Evolutionary conservation across 2,113 vertebrate species (phyloP).

Genomic region (Pelmatolapia mariae): DNA sequence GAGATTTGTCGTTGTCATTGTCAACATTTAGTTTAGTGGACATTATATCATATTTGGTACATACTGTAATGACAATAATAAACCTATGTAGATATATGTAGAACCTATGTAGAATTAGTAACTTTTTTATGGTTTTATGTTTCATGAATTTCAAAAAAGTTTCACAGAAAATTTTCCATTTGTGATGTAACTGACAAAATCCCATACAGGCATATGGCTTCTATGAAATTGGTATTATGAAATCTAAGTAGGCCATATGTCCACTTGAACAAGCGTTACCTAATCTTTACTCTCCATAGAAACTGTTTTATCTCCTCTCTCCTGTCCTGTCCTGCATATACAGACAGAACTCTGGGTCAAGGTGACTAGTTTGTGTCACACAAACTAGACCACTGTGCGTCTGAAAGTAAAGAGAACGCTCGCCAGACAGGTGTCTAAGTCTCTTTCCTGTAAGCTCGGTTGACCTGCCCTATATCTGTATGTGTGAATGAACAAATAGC

Average conservation of each 20-base stretch:
- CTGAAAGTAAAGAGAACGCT: slow-evolving; percentile 38
- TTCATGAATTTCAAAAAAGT: neutral
- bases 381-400: neutral
- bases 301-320: slow-evolving; percentile 1
- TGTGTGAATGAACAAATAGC: neutral
- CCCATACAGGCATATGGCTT: neutral
- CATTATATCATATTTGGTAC: neutral
- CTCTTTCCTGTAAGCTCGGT: neutral
- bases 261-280: neutral
- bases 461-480: slow-evolving; percentile 52
- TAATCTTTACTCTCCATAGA: neutral
- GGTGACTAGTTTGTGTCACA: neutral
- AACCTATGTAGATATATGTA: accelerated
- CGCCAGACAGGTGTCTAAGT: slow-evolving; percentile 51
- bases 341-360: neutral
- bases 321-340: neutral
- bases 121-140: neutral
- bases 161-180: accelerated
- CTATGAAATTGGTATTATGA: neutral
- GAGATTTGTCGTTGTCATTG: neutral
- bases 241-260: neutral
- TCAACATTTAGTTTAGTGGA: neutral
- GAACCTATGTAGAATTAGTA: too few species aligned
- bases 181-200: neutral
- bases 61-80: neutral